These are phyloP conservation scores for Thamnaconus septentrionalis DNA, from an alignment of 2,113 vertebrate genomes.

Conservation along the genomic window DNA sequence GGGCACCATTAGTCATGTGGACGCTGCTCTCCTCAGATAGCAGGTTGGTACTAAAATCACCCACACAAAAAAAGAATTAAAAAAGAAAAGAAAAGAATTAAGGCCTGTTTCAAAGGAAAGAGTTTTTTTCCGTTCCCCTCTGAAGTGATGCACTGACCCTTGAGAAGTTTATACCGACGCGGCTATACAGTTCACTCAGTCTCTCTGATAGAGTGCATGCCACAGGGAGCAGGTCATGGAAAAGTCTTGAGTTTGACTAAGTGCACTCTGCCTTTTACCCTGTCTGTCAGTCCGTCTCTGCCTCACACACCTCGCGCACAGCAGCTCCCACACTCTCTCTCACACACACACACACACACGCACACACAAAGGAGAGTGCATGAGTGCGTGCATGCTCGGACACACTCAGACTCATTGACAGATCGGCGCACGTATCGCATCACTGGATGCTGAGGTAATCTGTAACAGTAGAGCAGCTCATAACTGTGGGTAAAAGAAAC, in stretches of 20 bases:
- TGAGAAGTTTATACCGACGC: constrained; percentile 69
- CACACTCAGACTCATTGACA: constrained; percentile 46
- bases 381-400: constrained; percentile 35
- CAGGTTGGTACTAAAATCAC: constrained; percentile 38
- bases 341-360: not conserved
- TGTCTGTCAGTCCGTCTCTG: constrained; percentile 59
- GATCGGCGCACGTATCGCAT: constrained; percentile 49
- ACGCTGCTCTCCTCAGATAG: constrained; percentile 36
- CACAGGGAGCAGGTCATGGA: constrained; percentile 76
- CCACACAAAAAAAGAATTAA: no score
- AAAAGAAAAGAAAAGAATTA: constrained; percentile 6
- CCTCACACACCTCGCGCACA: constrained; percentile 36
- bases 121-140: constrained; percentile 61
- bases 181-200: constrained; percentile 64
- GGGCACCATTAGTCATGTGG: constrained; percentile 46
- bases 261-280: constrained; percentile 61
- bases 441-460: constrained; percentile 72
- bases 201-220: constrained; percentile 76
- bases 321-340: not conserved
- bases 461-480: constrained; percentile 59
- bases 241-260: constrained; percentile 75
- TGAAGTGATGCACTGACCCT: constrained; percentile 71
- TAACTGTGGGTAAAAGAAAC: constrained; percentile 64
- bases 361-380: constrained; percentile 18
- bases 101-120: constrained; percentile 44